Evolutionary conservation across 2,113 vertebrate species (phyloP).

Genomic region (Dasyprocta punctata): DNA sequence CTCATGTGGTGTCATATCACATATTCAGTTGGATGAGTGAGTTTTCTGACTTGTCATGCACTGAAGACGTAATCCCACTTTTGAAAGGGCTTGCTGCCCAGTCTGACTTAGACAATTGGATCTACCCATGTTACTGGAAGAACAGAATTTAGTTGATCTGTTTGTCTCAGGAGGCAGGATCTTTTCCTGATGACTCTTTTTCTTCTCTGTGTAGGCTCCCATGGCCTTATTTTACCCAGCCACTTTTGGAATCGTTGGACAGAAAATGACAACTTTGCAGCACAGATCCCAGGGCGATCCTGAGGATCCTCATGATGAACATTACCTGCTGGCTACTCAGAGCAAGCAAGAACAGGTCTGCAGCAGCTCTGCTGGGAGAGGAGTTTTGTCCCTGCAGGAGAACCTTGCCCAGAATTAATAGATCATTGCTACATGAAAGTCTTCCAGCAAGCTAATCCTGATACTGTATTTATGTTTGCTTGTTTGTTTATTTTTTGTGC

Average conservation of each 20-base stretch:
- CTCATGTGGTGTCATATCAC: fast-evolving
- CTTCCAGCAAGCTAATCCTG: not conserved
- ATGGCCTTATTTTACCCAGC: conserved; percentile 98
- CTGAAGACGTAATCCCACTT: not conserved
- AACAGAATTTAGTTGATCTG: not conserved
- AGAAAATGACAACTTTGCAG: conserved; percentile 97
- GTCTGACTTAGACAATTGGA: not conserved
- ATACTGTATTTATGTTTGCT: not conserved
- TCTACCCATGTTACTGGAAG: not conserved
- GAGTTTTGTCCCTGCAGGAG: not conserved
- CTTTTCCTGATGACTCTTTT: not conserved
- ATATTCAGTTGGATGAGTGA: not conserved
- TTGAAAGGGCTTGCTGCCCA: not conserved
- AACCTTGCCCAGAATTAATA: not conserved
- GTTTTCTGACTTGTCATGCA: not conserved
- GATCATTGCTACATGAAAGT: fast-evolving
- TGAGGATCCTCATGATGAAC: conserved; percentile 97
- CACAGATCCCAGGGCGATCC: conserved; percentile 96
- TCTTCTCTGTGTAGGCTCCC: conserved; percentile 89
- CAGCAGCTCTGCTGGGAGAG: not conserved
- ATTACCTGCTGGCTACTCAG: conserved; percentile 96
- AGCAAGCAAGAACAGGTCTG: conserved; percentile 98
- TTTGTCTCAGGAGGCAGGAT: not conserved
- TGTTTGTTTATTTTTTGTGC: not conserved
- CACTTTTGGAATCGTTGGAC: conserved; percentile 97